Evolutionary conservation across 2,888 invertebrate species (phyloP).

Genomic region (Microctonus hyperodae): DNA sequence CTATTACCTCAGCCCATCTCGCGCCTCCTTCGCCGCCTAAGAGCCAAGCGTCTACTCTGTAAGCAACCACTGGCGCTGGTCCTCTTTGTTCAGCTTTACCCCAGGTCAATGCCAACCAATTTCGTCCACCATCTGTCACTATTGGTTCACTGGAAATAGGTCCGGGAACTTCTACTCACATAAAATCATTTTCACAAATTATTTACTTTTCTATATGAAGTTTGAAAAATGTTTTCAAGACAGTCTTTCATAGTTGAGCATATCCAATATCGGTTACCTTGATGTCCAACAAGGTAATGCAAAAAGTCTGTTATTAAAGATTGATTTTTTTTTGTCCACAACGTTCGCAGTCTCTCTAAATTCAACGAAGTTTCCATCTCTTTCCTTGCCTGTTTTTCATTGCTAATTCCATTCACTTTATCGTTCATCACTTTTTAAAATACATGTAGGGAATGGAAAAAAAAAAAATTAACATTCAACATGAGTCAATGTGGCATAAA

Average conservation of each 20-base stretch:
- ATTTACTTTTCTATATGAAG: neutral
- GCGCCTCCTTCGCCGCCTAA: slow-evolving; percentile 83
- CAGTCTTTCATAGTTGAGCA: neutral
- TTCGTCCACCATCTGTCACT: slow-evolving; percentile 82
- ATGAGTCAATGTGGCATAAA: slow-evolving; percentile 26
- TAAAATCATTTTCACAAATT: slow-evolving; percentile 5
- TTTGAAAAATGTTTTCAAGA: no score
- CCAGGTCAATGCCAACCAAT: slow-evolving; percentile 87
- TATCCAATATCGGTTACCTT: slow-evolving; percentile 59
- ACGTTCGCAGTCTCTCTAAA: slow-evolving; percentile 53
- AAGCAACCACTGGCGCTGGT: slow-evolving; percentile 81
- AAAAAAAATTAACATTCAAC: slow-evolving; percentile 5
- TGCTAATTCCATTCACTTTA: slow-evolving; percentile 17
- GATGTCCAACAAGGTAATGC: slow-evolving; percentile 64
- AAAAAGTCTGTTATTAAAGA: slow-evolving; percentile 64
- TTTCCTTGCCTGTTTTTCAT: slow-evolving; percentile 3
- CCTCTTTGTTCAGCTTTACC: slow-evolving; percentile 75
- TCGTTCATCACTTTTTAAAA: slow-evolving; percentile 26
- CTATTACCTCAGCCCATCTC: slow-evolving; percentile 76
- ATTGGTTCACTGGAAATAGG: slow-evolving; percentile 79
- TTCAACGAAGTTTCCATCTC: no score
- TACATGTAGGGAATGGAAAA: neutral
- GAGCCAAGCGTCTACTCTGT: slow-evolving; percentile 83
- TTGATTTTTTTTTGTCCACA: slow-evolving; percentile 55
- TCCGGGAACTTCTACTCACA: slow-evolving; percentile 77